Base-by-base conservation (phyloP, 30 jellyfish, hydroid and myxozoan species). In the Sanderia malayensis region DNA sequence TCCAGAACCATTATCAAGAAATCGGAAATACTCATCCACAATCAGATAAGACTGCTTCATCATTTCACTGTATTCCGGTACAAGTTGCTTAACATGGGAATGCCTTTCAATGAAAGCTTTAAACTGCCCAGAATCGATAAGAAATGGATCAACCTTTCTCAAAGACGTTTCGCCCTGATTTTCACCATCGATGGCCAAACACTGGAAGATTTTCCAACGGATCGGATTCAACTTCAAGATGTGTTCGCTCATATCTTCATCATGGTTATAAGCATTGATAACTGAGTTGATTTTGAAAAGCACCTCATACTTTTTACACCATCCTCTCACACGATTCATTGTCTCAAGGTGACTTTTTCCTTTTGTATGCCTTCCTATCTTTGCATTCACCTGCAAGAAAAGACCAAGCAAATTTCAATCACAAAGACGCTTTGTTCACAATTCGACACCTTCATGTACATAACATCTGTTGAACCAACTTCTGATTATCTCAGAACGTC, bases 191-290 rank as follows among this genome's bases (percentile, higher is more conserved):
- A 68, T 67, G 21, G 34, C 18, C 71, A 47, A 13, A 20, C 95
- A 85, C 67, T 85, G 95, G 44, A 85, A 85, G 9, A 85, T 70
- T 49, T 85, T 85, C 94, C 88, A 83, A 21, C 95, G 28, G 4
- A 83, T 60, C 11, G 95, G 95, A 28, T 83, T 52, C 49, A 83
- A 28, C 73, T 73, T 57, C 53, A 23, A 15, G 33, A 83, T 76
- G 32, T 31, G 26, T 22, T 82, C 61, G 52, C 82, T 61, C 94
- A 82, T 82, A 30, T 82, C 94, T 44, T 82, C 94, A 1, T 82
- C 82, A 24, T 70, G 75, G 46, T 82, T 82, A 41, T 24, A 82
- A 10, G 86, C 81, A 46, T 82, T 82, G 17, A 82, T 74, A 15
- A 82, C 94, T 13, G 94, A 71, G 28, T 82, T 82, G 23, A 82